Conservation (phyloP, 2,888 invertebrate species). For the Thalpophila matura region DNA sequence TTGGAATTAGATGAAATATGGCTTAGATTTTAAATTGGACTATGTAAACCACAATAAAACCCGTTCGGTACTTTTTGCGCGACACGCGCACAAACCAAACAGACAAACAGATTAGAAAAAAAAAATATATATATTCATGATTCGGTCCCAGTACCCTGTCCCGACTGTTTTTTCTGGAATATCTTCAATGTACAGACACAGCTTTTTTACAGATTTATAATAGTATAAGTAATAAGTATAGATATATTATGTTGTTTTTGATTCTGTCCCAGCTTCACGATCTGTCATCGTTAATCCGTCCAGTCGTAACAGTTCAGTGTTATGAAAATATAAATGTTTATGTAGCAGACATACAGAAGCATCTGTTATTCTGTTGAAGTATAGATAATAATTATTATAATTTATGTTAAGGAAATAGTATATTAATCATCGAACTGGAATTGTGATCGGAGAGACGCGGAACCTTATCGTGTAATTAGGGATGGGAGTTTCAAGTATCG, state of each 20-base stretch:
- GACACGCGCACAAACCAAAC: no score
- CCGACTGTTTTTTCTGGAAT: no score
- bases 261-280: conserved; percentile 44
- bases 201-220: no score
- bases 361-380: conserved; percentile 23
- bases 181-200: no score
- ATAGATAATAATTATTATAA: conserved; percentile 38
- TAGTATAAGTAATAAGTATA: no score
- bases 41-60: no score
- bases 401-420: conserved; percentile 32
- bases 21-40: no score
- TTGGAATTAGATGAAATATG: no score
- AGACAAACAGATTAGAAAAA: no score
- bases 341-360: conserved; percentile 21
- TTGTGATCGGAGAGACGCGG: conserved; percentile 12
- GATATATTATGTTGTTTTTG: conserved; percentile 50
- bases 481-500: conserved; percentile 22
- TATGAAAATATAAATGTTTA: conserved; percentile 49
- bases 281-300: conserved; percentile 45
- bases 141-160: no score
- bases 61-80: no score
- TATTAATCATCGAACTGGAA: conserved; percentile 36
- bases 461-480: conserved; percentile 14
- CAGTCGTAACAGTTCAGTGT: conserved; percentile 35
- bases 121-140: no score